These are phyloP conservation scores for Rhyacophila evoluta DNA, from an alignment of 2,888 invertebrate genomes.

Conservation along the genomic window DNA sequence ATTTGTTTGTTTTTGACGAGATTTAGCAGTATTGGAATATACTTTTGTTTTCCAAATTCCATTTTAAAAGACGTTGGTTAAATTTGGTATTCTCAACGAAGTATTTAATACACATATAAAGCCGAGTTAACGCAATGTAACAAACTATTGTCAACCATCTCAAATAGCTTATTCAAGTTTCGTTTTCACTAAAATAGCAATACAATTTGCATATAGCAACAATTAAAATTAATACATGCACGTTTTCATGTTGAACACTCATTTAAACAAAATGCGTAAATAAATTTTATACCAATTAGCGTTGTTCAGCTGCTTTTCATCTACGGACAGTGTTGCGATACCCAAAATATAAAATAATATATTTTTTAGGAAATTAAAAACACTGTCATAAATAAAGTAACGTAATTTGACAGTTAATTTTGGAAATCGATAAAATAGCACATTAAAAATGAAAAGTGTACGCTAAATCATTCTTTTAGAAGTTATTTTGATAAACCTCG, in stretches of 20 bases:
- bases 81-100: too few species aligned
- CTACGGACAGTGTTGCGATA: not conserved
- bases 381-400: not conserved
- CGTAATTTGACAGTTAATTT: not conserved
- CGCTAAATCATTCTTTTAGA: not conserved
- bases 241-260: not conserved
- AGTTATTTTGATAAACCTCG: too few species aligned
- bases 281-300: not conserved
- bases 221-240: constrained; percentile 3
- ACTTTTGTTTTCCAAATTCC: too few species aligned
- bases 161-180: not conserved
- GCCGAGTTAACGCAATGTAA: too few species aligned
- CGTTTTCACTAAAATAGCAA: not conserved
- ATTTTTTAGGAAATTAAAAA: not conserved
- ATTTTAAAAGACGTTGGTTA: too few species aligned
- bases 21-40: too few species aligned
- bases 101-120: too few species aligned
- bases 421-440: not conserved
- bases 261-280: not conserved
- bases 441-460: not conserved
- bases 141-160: too few species aligned
- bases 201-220: not conserved
- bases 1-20: too few species aligned
- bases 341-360: not conserved
- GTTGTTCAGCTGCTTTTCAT: not conserved